These are phyloP conservation scores for Heliconius hermathena DNA, from an alignment of 1,140 invertebrate genomes.

Conservation along the genomic window DNA sequence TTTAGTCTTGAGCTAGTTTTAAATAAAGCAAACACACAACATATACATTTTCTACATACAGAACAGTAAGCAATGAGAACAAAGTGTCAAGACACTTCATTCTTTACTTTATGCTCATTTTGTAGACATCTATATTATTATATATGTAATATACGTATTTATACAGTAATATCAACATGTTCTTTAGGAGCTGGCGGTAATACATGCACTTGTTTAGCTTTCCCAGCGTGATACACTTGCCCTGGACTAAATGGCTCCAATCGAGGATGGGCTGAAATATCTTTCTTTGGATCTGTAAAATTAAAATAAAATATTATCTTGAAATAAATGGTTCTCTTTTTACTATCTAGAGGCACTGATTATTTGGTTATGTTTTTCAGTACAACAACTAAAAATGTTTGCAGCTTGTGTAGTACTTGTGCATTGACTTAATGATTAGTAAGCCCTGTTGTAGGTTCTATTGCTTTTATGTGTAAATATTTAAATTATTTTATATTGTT, in stretches of 20 bases:
- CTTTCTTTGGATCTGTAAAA: conserved; percentile 71
- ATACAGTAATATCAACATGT: conserved; percentile 52
- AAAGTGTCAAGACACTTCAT: not conserved
- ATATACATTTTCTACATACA: not conserved
- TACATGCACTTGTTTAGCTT: conserved; percentile 94
- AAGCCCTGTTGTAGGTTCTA: too few relatives aligned
- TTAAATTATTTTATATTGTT: too few relatives aligned
- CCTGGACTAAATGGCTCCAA: conserved; percentile 92
- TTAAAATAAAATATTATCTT: not conserved
- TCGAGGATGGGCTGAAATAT: conserved; percentile 83
- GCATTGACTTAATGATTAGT: too few relatives aligned
- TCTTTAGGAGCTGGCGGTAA: conserved; percentile 81
- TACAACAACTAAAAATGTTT: too few relatives aligned
- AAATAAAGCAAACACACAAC: not conserved
- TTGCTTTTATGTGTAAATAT: too few relatives aligned
- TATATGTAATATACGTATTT: conserved; percentile 6
- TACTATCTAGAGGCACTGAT: too few relatives aligned
- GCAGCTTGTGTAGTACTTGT: too few relatives aligned
- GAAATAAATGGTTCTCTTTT: not conserved
- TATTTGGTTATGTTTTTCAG: too few relatives aligned
- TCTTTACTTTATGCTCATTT: not conserved
- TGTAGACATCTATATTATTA: not conserved
- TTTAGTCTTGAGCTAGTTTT: not conserved
- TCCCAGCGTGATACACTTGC: conserved; percentile 94
- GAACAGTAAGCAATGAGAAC: not conserved